Percentiles rank a stretch among this genome's conserved stretches.
phyloP scores from a whole-genome alignment of 2,113 vertebrate species.

The Hypomesus transpacificus region DNA sequence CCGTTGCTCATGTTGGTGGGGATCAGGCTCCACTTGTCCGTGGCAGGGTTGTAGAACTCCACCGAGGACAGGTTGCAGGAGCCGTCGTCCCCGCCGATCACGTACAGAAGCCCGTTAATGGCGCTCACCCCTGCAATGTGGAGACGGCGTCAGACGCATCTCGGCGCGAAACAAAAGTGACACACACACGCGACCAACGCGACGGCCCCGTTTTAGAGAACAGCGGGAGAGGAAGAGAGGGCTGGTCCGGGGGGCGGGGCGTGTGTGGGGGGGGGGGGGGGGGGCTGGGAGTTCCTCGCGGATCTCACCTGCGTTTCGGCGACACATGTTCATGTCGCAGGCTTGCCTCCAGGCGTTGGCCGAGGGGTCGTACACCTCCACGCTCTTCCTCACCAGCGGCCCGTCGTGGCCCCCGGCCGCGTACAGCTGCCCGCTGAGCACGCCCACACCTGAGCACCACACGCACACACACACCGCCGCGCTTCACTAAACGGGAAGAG shows the following conservation, averaged over 20 bases:
- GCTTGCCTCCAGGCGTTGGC: slow-evolving; percentile 90
- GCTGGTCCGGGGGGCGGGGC: not conserved
- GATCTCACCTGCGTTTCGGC: slow-evolving; percentile 88
- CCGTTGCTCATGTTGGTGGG: slow-evolving; percentile 96
- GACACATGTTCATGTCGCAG: slow-evolving; percentile 97
- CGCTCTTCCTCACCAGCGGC: slow-evolving; percentile 93
- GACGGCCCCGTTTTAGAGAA: not conserved
- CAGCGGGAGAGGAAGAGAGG: not conserved
- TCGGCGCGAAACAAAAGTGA: slow-evolving; percentile 6
- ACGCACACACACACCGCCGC: slow-evolving; percentile 16
- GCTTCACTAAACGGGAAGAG: too few species aligned
- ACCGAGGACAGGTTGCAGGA: slow-evolving; percentile 94
- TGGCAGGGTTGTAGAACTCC: slow-evolving; percentile 89
- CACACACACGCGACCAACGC: not conserved
- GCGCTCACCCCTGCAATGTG: slow-evolving; percentile 83
- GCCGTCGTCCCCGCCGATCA: slow-evolving; percentile 93
- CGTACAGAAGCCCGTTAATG: slow-evolving; percentile 90
- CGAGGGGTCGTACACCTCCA: slow-evolving; percentile 88
- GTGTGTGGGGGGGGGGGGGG: not conserved
- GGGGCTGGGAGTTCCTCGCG: not conserved
- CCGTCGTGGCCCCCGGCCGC: slow-evolving; percentile 92
- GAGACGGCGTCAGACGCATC: too few species aligned
- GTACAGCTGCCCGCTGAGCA: slow-evolving; percentile 85
- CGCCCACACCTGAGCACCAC: slow-evolving; percentile 81
- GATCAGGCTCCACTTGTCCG: slow-evolving; percentile 91